Evolutionary conservation across 2,113 vertebrate genomes (phyloP).

Genomic region (Trachemys scripta): DNA sequence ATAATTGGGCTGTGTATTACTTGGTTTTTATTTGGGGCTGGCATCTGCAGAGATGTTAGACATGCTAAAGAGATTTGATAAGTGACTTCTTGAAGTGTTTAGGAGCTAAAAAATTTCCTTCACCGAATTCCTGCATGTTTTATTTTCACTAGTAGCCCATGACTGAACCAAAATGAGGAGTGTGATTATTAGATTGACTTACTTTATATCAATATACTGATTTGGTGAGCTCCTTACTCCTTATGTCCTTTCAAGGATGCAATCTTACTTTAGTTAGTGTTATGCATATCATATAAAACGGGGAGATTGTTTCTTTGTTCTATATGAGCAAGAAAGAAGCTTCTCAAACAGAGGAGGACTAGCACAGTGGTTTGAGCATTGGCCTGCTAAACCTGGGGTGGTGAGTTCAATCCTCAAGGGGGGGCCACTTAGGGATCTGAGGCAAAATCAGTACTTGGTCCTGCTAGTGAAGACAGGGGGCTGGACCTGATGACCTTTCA

Average conservation of each 20-base stretch:
- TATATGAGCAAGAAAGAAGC: background rate
- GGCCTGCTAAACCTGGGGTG: too few relatives aligned
- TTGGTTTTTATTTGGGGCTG: constrained; percentile 52
- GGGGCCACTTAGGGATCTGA: too few relatives aligned
- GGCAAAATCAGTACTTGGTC: too few relatives aligned
- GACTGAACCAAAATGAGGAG: constrained; percentile 19
- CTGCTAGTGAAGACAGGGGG: too few relatives aligned
- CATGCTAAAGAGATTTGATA: constrained; percentile 13
- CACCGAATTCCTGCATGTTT: constrained; percentile 7
- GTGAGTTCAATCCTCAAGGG: too few relatives aligned
- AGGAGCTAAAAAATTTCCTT: constrained; percentile 25
- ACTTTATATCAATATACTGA: background rate
- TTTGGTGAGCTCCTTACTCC: constrained; percentile 6
- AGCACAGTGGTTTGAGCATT: too few relatives aligned
- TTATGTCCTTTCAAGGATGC: background rate
- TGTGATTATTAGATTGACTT: constrained; percentile 15
- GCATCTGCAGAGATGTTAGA: constrained; percentile 37
- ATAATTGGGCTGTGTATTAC: background rate
- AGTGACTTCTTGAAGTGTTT: constrained; percentile 33
- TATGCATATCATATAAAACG: background rate
- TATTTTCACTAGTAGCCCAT: background rate
- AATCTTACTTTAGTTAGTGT: background rate
- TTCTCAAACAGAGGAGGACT: background rate
- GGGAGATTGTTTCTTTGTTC: background rate
- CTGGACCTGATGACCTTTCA: too few relatives aligned